Evolutionary conservation across 2,113 vertebrate genomes (phyloP).

Genomic region (Albula goreensis): DNA sequence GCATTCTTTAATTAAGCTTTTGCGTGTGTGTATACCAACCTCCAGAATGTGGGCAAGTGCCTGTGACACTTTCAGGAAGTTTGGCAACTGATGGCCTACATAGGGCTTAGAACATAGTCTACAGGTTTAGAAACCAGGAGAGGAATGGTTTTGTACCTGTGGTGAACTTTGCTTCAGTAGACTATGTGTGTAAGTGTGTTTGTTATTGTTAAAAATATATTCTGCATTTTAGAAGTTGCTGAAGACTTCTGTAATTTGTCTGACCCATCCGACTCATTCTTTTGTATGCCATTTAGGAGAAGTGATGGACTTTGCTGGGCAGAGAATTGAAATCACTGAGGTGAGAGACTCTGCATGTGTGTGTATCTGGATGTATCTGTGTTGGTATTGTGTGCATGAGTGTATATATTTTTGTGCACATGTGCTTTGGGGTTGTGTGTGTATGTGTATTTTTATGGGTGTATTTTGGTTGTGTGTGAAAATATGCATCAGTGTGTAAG

Average conservation of each 20-base stretch:
- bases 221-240: neutral
- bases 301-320: conserved; percentile 67
- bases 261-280: neutral
- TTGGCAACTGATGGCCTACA: neutral
- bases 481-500: too few species aligned
- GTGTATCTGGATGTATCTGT: neutral
- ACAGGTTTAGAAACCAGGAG: neutral
- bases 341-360: conserved; percentile 60
- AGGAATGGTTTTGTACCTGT: neutral
- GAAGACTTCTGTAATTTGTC: neutral
- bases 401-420: neutral
- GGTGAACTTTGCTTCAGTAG: neutral
- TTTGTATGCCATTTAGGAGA: conserved; percentile 66
- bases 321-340: conserved; percentile 74
- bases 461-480: too few species aligned
- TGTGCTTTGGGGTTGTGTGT: neutral
- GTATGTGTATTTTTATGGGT: neutral
- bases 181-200: neutral
- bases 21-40: neutral
- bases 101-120: neutral
- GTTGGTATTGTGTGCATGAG: neutral
- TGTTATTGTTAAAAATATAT: neutral
- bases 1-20: neutral
- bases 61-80: neutral
- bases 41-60: neutral